Evolutionary conservation across 2,888 invertebrate genomes (phyloP).

Genomic region (Athalia cordata): DNA sequence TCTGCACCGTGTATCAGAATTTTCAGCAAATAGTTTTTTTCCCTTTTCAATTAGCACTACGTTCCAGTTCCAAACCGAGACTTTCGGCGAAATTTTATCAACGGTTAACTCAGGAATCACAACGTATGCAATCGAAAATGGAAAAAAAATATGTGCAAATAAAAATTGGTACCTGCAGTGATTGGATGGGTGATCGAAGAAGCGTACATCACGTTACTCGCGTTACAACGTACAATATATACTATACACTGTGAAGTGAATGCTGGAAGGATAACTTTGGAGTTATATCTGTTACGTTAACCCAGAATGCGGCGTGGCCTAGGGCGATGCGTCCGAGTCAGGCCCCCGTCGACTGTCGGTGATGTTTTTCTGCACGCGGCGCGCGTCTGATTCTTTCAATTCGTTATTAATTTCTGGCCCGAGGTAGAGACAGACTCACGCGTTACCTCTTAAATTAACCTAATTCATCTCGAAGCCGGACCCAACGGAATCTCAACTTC

Average conservation of each 20-base stretch:
- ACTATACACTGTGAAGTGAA: constrained; percentile 9
- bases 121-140: no score
- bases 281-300: constrained; percentile 51
- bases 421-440: constrained; percentile 19
- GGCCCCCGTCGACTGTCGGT: constrained; percentile 30
- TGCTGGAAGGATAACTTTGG: constrained; percentile 43
- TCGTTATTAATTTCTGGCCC: constrained; percentile 37
- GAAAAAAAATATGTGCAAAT: no score
- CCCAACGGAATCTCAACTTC: neutral
- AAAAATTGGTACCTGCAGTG: neutral
- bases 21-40: constrained; percentile 5
- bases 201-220: no score
- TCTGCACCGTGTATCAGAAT: constrained; percentile 1
- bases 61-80: neutral
- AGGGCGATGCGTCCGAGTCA: constrained; percentile 56
- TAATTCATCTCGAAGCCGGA: constrained; percentile 25
- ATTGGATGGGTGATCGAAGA: no score
- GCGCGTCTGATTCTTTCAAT: constrained; percentile 35
- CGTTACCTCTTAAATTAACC: constrained; percentile 32
- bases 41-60: neutral
- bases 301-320: constrained; percentile 64
- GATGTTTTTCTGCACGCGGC: constrained; percentile 31
- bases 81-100: neutral
- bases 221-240: neutral
- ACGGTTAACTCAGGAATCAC: no score